phyloP scores from a whole-genome alignment of 2,113 vertebrate species.

The Meles meles region DNA sequence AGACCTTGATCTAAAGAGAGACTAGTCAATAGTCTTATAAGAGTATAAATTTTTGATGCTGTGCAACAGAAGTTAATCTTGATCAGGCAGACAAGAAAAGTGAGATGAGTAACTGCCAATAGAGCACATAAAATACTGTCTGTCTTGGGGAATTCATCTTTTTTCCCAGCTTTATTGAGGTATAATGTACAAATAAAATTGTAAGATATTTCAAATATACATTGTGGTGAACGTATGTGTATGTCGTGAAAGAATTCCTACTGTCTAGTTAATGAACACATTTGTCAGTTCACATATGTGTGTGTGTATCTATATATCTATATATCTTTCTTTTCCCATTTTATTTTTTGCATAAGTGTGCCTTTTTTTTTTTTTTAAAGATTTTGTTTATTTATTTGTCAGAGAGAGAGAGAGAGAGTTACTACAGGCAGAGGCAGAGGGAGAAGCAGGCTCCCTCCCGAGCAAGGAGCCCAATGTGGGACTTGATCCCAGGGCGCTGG shows the following conservation, averaged over 20 bases:
- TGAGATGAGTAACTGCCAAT: not conserved
- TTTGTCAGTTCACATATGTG: not conserved
- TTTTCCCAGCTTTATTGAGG: not conserved
- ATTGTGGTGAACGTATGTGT: not conserved
- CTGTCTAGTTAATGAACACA: not conserved
- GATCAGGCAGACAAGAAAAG: not conserved
- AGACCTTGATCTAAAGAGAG: not conserved
- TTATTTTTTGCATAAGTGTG: not conserved
- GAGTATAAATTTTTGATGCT: not conserved
- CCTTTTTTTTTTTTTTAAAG: too few species aligned
- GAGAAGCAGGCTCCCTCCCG: too few species aligned
- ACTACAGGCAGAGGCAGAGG: too few species aligned
- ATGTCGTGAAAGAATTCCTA: not conserved
- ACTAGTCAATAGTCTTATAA: not conserved
- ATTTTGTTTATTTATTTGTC: too few species aligned
- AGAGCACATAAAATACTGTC: not conserved
- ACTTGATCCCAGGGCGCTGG: too few species aligned
- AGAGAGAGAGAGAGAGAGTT: too few species aligned
- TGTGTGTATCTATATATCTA: too few species aligned
- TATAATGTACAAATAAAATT: not conserved
- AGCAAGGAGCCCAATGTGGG: too few species aligned
- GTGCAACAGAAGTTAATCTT: not conserved
- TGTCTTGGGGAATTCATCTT: not conserved
- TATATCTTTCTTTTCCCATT: not conserved
- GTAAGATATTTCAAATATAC: not conserved